Evolutionary conservation across 2,888 invertebrate species (phyloP), one percentile per base, ranked within the genome.

Genomic region (Polyommatus icarus): DNA sequence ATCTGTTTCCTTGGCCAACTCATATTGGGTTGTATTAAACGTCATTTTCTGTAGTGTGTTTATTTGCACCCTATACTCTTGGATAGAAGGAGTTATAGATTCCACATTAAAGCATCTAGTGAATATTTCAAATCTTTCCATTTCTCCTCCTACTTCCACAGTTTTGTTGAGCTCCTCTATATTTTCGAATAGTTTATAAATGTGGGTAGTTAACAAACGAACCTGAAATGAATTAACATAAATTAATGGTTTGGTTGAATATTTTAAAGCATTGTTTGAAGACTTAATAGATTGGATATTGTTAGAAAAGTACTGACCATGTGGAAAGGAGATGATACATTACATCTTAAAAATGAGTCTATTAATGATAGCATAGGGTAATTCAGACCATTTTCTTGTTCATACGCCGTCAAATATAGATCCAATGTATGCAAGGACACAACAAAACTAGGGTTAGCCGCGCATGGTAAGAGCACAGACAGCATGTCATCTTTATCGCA

Each of bases 61-160:
- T 59, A 98, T 87, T 87, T 97, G 97, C 61, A 97, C 95, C 79
- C 99, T 95, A 86, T 98, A 98, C 40, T 96, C 97, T 82, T 97
- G 96, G 3, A 99, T 95, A 7, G 96, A 96, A 0, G 96, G 95
- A 24, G 95, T 93, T 71, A 96, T 96, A 32, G 94, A 94, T 90
- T 98, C 98, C 0, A 97, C 96, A 77, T 95, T 89, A 82, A 95
- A 95, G 81, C 97, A 97, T 78, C 96, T 93, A 29, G 94, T 93
- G 84, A 98, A 97, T 2, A 97, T 88, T 79, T 92, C 89, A 85
- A 95, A 95, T 75, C 88, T 90, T 86, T 95, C 95, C 50, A 84
- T 82, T 18, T 83, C 84, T 0, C 87, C 87, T 0, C 90, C 90
- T 12, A 88, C 81, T 83, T 89, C 84, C 5, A 82, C 84, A 29